Evolutionary conservation across 2,113 vertebrate species (phyloP).

Genomic region (Myiagra hebetior): DNA sequence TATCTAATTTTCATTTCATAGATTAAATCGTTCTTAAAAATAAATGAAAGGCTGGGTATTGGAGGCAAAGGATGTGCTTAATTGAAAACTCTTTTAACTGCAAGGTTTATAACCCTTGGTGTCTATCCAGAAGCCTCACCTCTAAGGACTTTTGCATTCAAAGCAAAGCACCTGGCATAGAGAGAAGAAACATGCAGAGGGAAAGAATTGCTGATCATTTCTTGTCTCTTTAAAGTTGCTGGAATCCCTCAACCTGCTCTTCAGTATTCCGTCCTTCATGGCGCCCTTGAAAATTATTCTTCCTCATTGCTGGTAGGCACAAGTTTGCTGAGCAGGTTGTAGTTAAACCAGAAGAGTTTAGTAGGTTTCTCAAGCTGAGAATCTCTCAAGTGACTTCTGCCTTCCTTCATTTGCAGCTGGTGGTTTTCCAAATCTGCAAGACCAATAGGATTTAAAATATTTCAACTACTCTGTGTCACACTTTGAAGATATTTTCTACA

Average conservation of each 20-base stretch:
- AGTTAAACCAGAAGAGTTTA: neutral
- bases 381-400: neutral
- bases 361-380: neutral
- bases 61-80: neutral
- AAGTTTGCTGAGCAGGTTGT: neutral
- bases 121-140: neutral
- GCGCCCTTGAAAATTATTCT: neutral
- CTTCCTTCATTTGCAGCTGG: neutral
- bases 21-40: neutral
- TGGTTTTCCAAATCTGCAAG: neutral
- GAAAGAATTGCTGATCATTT: neutral
- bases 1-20: neutral
- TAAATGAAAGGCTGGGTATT: neutral
- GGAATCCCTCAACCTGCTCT: neutral
- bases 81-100: neutral
- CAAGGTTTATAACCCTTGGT: neutral
- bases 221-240: neutral
- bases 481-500: neutral
- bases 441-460: neutral
- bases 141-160: neutral
- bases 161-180: neutral
- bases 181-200: neutral
- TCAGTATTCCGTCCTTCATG: neutral
- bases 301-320: neutral
- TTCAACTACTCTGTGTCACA: neutral